Base-by-base conservation (phyloP, 2,113 vertebrate genomes). In the Gadus chalcogrammus region DNA sequence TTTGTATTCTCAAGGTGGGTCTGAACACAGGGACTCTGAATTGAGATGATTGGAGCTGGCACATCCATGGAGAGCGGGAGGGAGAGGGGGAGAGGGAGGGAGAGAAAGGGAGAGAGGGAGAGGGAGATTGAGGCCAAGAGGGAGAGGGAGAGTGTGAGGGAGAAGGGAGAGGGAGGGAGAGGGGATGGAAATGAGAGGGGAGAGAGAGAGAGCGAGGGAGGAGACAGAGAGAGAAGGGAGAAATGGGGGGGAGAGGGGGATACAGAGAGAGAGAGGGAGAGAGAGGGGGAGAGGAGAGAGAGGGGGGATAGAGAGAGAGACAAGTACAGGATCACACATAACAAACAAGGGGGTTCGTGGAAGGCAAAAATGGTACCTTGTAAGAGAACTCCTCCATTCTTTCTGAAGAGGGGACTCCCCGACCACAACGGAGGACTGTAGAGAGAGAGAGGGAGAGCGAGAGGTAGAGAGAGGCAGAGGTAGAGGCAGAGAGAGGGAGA, bases 351-450 rank as follows among this genome's bases (percentile, higher is more conserved):
- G 65, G 64, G 61, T 75, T 8, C 1, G 69, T 5, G 31, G 31
- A 31, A 79, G 63, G 79, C 72, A 77, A 81, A 52, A 63, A 71
- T 68, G 6, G 53, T 98, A 98, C 97, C 96, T 98, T 96, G 97
- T 27, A 99, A 93, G 81, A 99, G 95, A 76, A 97, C 94, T 91
- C 96, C 91, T 82, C 91, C 95, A 17, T 97, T 97, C 92, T 96
- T 98, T 91, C 97, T 95, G 93, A 97, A 96, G 88, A 98, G 96
- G 89, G 94, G 94, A 90, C 93, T 98, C 93, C 95, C 96, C 27
- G 96, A 93, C 97, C 96, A 99, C 88, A 98, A 91, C 71, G 96
- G 95, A 90, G 96, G 94, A 92, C 94, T 95, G 90, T 92, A 93
- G 91, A 93, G 92, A 89, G 93, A 94, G 80, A 68, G 65, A 69